Evolutionary conservation across 2,797 vertebrate species (phyloP), one percentile per base, ranked within the genome.

Genomic region (Danio tinwini): DNA sequence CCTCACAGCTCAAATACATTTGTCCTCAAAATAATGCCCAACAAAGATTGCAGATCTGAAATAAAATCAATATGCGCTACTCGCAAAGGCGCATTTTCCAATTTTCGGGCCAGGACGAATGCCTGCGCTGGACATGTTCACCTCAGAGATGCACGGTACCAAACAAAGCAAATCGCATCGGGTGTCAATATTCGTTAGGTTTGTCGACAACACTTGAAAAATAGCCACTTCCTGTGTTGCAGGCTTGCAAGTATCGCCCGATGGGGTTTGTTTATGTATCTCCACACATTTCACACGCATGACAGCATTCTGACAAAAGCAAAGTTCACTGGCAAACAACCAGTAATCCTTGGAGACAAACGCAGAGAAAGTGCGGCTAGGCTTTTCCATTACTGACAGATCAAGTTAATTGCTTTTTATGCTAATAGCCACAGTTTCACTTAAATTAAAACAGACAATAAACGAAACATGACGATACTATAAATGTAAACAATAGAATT

Each of bases 401-500:
- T 17, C 77, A 52, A 83, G 65, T 75, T 76, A 75, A 58, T 62
- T 63, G 65, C 65, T 63, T 80, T 65, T 58, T 65, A 70, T 67
- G 16, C 65, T 76, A 76, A 56, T 76, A 63, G 58, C 68, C 17
- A n/a, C 7, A 80, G 61, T 64, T 80, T 73, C 69, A 55, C 56
- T 75, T 62, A 68, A 55, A 74, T 74, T 58, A 78, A 81, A 55
- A 19, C 39, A 70, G 61, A 76, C 45, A 73, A 78, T 65, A 61
- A 56, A 77, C 45, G 55, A 56, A 64, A 69, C 76, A 69, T 4
- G 11, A 58, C 47, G 16, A 73, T 47, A 40, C 59, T 40, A 42
- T 74, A 65, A 73, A 80, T 65, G 62, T 72, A 80, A 69, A 80
- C 78, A 80, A 64, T 16, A 65, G 21, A 73, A 64, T 80, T 80